A percentile compares a stretch with the other conserved stretches of the same genome.
These are phyloP conservation scores for Amphipyra tragopoginis DNA, from an alignment of 2,888 invertebrate species.

Conservation along the genomic window DNA sequence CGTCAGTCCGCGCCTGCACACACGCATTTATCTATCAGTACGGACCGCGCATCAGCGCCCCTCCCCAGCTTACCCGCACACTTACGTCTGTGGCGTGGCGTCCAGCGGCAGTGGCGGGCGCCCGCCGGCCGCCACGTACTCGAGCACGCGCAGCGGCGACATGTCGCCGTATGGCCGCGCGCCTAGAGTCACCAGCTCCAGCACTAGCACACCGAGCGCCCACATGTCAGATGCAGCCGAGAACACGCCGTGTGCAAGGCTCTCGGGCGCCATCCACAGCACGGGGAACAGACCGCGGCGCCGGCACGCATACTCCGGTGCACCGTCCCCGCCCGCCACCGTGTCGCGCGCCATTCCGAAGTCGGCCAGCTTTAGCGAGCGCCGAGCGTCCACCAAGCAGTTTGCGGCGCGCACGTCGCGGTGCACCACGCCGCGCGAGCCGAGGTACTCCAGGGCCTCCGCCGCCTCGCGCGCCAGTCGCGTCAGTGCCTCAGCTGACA, in stretches of 20 bases:
- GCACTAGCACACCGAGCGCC: conserved; percentile 95
- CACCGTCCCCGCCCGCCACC: conserved; percentile 91
- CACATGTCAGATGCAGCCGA: conserved; percentile 96
- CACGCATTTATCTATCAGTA: not conserved
- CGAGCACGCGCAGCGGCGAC: conserved; percentile 93
- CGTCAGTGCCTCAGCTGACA: conserved; percentile 71
- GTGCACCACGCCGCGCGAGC: conserved; percentile 93
- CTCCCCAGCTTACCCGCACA: not conserved
- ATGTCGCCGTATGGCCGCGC: conserved; percentile 95
- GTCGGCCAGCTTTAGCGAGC: conserved; percentile 94
- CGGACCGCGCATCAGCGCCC: too few species aligned
- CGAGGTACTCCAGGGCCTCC: conserved; percentile 88
- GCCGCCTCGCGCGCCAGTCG: conserved; percentile 58
- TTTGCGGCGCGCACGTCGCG: conserved; percentile 95
- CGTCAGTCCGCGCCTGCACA: conserved; percentile 87
- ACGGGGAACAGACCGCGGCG: conserved; percentile 95
- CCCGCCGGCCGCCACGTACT: conserved; percentile 91
- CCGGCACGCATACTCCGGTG: conserved; percentile 95
- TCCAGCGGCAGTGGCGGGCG: conserved; percentile 92
- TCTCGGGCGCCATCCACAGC: conserved; percentile 98
- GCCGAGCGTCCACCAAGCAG: conserved; percentile 93
- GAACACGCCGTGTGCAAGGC: conserved; percentile 94
- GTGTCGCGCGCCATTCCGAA: conserved; percentile 96
- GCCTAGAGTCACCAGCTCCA: conserved; percentile 96
- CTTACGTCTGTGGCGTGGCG: conserved; percentile 65